Conservation (phyloP, 2,113 vertebrate genomes). For the Lycaon pictus region DNA sequence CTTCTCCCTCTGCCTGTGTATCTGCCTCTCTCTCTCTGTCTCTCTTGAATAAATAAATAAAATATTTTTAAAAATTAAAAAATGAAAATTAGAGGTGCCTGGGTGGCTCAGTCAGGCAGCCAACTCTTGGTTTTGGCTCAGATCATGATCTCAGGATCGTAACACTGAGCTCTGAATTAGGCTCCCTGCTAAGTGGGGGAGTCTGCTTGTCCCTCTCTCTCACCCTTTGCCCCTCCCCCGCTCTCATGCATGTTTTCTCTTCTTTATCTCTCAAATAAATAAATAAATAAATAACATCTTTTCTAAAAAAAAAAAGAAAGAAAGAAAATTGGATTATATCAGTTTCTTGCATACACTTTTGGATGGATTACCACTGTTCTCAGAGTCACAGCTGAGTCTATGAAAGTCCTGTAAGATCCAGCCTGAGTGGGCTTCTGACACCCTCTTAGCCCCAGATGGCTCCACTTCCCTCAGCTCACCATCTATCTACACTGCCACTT, state of each 20-base stretch:
- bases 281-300: neutral
- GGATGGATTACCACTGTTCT: neutral
- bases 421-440: neutral
- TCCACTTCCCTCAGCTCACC: too few species aligned
- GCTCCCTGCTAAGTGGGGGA: neutral
- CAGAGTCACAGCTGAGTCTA: neutral
- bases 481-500: too few species aligned
- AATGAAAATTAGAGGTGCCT: neutral
- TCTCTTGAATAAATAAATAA: too few species aligned
- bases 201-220: neutral
- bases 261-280: neutral
- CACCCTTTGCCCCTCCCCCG: neutral
- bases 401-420: neutral
- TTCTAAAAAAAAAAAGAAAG: neutral
- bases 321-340: neutral
- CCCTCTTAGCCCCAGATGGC: neutral
- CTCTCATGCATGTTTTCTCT: neutral
- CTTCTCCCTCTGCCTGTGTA: too few species aligned
- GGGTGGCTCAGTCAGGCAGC: neutral
- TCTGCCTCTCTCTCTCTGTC: too few species aligned
- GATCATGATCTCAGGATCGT: neutral
- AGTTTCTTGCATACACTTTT: neutral
- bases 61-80: too few species aligned
- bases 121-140: neutral
- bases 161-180: neutral